Evolutionary conservation across 2,888 invertebrate species (phyloP).

Genomic region (Allygus modestus): DNA sequence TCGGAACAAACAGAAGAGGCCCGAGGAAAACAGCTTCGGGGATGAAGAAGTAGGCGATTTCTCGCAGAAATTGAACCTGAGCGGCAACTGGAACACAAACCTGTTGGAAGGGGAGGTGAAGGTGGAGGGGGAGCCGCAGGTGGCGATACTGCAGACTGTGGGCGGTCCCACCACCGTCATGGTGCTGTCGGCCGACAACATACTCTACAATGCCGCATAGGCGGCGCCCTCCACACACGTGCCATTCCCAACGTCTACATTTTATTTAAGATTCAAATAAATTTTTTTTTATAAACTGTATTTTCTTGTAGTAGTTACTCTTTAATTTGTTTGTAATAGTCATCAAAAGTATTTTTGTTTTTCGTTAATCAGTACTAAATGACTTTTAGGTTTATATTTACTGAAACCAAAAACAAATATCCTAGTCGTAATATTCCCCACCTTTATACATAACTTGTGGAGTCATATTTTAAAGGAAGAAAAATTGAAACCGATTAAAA

Average conservation of each 20-base stretch:
- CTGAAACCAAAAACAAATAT: slow-evolving; percentile 18
- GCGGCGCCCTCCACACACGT: neutral
- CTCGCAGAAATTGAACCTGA: slow-evolving; percentile 44
- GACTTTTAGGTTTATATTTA: neutral
- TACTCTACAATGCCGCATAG: slow-evolving; percentile 30
- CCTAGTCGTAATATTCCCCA: slow-evolving; percentile 31
- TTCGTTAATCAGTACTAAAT: neutral
- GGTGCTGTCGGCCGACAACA: slow-evolving; percentile 40
- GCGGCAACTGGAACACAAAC: slow-evolving; percentile 45
- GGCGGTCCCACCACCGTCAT: slow-evolving; percentile 43
- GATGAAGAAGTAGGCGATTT: slow-evolving; percentile 29
- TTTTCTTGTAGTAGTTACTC: neutral
- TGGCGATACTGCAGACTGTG: slow-evolving; percentile 27
- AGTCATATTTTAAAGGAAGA: too few species aligned
- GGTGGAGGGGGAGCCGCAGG: slow-evolving; percentile 6
- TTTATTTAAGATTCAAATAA: neutral
- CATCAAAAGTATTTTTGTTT: neutral
- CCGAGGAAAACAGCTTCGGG: neutral
- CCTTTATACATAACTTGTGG: neutral
- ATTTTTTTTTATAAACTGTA: neutral
- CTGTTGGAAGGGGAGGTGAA: slow-evolving; percentile 38
- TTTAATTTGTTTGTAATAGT: neutral
- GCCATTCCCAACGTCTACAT: neutral
- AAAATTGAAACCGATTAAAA: too few species aligned
- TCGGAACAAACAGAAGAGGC: slow-evolving; percentile 13